Evolutionary conservation across 2,888 invertebrate species (phyloP).

Genomic region (Rhingia rostrata): DNA sequence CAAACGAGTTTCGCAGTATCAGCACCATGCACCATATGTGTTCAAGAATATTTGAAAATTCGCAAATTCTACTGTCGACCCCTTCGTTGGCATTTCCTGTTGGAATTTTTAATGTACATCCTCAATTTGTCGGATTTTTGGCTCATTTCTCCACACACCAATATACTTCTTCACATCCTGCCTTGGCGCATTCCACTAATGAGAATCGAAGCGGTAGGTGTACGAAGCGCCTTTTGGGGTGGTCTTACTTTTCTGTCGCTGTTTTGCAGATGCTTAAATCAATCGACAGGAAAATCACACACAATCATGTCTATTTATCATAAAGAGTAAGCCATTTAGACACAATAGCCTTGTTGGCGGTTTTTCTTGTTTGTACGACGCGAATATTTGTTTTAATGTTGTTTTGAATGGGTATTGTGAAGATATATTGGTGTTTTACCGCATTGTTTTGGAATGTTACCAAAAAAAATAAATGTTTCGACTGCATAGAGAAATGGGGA

Average conservation of each 20-base stretch:
- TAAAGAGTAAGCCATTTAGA: slow-evolving; percentile 25
- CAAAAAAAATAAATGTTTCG: slow-evolving; percentile 29
- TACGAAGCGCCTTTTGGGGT: background rate
- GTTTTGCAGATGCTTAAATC: slow-evolving; percentile 48
- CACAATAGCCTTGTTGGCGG: slow-evolving; percentile 47
- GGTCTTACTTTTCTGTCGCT: slow-evolving; percentile 24
- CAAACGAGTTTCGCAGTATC: background rate
- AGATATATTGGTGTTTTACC: slow-evolving; percentile 16
- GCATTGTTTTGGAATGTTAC: slow-evolving; percentile 41
- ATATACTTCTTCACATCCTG: slow-evolving; percentile 3
- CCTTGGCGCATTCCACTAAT: slow-evolving; percentile 7
- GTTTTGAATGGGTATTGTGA: slow-evolving; percentile 33
- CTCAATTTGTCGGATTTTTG: background rate
- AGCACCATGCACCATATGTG: slow-evolving; percentile 23
- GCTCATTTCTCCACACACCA: background rate
- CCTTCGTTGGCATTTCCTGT: slow-evolving; percentile 3
- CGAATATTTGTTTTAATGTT: slow-evolving; percentile 38
- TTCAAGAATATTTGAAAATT: slow-evolving; percentile 10
- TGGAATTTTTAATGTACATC: slow-evolving; percentile 1
- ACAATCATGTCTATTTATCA: slow-evolving; percentile 42
- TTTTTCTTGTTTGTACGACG: background rate
- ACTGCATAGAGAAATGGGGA: slow-evolving; percentile 17
- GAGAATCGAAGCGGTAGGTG: slow-evolving; percentile 4
- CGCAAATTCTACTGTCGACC: slow-evolving; percentile 5
- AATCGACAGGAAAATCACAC: slow-evolving; percentile 50